Conservation (phyloP, 2,888 invertebrate species). For the Aquatica leii region DNA sequence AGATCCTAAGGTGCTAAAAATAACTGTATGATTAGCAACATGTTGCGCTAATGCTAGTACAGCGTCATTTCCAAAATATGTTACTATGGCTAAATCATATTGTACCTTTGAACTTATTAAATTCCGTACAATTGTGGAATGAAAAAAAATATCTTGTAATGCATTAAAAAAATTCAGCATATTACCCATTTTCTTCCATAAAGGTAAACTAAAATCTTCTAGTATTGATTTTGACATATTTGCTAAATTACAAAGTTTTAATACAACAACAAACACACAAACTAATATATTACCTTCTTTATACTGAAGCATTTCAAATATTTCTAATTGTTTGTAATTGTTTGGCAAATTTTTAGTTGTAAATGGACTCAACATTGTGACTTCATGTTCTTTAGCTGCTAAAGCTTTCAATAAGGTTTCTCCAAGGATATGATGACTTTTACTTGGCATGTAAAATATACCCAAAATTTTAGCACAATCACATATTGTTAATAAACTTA, state of each 20-base stretch:
- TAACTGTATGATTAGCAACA: constrained; percentile 52
- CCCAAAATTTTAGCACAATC: constrained; percentile 45
- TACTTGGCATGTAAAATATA: constrained; percentile 45
- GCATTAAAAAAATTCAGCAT: not conserved
- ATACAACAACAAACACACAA: not conserved
- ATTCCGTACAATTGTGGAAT: constrained; percentile 21
- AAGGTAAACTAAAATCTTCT: no score
- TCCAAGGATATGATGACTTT: constrained; percentile 47
- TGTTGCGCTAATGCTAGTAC: constrained; percentile 52
- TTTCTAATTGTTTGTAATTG: constrained; percentile 45
- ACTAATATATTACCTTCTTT: constrained; percentile 14
- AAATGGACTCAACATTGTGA: constrained; percentile 61
- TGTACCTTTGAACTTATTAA: constrained; percentile 37
- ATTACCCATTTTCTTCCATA: no score
- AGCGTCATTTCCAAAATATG: constrained; percentile 52
- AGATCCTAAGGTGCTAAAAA: constrained; percentile 49
- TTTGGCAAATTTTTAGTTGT: constrained; percentile 38
- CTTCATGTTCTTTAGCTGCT: constrained; percentile 64
- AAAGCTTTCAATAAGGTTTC: constrained; percentile 62
- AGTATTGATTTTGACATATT: no score
- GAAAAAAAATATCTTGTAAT: constrained; percentile 10
- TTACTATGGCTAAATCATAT: constrained; percentile 51
- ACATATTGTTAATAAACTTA: no score
- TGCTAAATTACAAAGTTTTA: no score
- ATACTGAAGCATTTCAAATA: constrained; percentile 9